These are phyloP conservation scores for Aramus guarauna DNA, from an alignment of 2,113 vertebrate species.

Conservation along the genomic window DNA sequence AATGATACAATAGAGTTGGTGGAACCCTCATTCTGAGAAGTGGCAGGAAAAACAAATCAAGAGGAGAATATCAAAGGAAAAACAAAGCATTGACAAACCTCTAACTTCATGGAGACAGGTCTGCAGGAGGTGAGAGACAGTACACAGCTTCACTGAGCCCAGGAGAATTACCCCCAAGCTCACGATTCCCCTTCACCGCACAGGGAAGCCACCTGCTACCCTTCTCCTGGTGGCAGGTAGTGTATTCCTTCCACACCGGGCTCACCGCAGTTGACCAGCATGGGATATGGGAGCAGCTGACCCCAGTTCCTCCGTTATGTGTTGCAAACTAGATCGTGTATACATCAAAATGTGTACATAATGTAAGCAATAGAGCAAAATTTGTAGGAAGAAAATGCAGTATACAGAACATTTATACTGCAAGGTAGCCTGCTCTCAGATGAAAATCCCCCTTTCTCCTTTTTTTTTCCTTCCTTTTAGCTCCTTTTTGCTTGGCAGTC, in stretches of 20 bases:
- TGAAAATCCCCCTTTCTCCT: neutral
- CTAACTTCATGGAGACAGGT: neutral
- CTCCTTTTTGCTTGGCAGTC: neutral
- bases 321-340: accelerated
- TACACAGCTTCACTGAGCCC: neutral
- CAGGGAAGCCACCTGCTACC: neutral
- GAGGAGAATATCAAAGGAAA: neutral
- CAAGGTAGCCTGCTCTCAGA: neutral
- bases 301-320: neutral
- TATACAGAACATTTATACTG: neutral
- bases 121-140: neutral
- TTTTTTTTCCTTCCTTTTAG: neutral
- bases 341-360: neutral
- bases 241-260: accelerated
- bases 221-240: neutral
- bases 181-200: neutral
- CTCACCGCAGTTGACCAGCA: neutral
- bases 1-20: neutral
- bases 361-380: neutral
- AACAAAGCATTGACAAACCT: neutral
- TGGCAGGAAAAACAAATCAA: neutral
- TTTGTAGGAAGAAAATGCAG: neutral
- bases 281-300: neutral
- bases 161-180: neutral
- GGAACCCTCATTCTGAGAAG: neutral